These are phyloP conservation scores for Hypomesus transpacificus DNA, from an alignment of 2,113 vertebrate genomes.

Conservation along the genomic window DNA sequence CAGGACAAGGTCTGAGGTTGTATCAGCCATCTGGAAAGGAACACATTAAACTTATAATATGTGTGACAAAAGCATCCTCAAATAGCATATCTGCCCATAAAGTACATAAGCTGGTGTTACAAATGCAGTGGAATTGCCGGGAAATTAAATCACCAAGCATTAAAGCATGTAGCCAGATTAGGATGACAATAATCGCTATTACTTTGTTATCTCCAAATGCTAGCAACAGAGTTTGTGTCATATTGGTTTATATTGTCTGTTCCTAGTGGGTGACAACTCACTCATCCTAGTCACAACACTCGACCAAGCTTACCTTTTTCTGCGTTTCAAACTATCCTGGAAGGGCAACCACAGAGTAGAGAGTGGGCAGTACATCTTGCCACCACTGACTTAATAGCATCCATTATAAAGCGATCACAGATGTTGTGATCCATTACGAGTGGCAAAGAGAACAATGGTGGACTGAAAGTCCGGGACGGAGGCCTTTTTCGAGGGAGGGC, in stretches of 20 bases:
- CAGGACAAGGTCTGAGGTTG: constrained; percentile 12
- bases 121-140: constrained; percentile 11
- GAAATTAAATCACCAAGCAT: not conserved
- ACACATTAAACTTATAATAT: constrained; percentile 7
- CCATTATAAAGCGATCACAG: constrained; percentile 1
- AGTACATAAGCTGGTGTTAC: constrained; percentile 1
- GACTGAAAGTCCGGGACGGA: not conserved
- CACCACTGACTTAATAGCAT: not conserved
- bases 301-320: too few relatives aligned
- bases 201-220: not conserved
- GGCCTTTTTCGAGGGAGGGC: constrained; percentile 14
- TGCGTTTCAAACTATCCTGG: too few relatives aligned
- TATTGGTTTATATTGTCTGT: too few relatives aligned
- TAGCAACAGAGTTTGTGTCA: not conserved
- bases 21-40: not conserved
- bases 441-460: not conserved
- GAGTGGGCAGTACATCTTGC: too few relatives aligned
- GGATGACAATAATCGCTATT: constrained; percentile 26
- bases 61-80: constrained; percentile 23
- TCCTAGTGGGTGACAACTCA: too few relatives aligned
- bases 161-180: constrained; percentile 22
- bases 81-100: constrained; percentile 19
- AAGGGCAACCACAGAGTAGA: too few relatives aligned
- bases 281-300: too few relatives aligned
- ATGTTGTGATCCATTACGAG: not conserved